A percentile compares a stretch with the other conserved stretches of the same genome.
phyloP scores from a whole-genome alignment of 1,140 invertebrate species.

The Drepana arcuata region DNA sequence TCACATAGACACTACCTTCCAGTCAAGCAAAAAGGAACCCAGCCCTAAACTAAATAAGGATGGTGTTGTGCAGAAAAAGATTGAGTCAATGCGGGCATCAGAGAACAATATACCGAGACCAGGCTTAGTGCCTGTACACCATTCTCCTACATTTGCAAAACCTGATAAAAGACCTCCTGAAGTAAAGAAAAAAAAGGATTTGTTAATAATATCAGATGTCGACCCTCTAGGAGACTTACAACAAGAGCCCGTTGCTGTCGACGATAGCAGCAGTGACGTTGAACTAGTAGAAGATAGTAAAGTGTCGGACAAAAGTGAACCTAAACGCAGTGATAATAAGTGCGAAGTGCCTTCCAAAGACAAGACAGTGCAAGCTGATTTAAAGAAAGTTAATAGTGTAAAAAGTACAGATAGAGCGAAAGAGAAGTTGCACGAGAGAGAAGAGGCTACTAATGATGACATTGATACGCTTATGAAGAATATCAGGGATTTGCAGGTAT shows the following conservation, averaged over 20 bases:
- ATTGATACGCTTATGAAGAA: conserved; percentile 39
- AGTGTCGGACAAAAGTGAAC: conserved; percentile 38
- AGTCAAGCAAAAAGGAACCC: conserved; percentile 24
- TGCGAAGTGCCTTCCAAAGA: conserved; percentile 60
- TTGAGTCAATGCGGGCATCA: conserved; percentile 43
- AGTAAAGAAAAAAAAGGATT: conserved; percentile 53
- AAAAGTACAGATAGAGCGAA: conserved; percentile 22
- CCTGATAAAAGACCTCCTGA: conserved; percentile 54
- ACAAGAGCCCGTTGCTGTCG: conserved; percentile 28
- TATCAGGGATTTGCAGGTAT: conserved; percentile 37
- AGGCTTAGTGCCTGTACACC: conserved; percentile 38
- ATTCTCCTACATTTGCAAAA: conserved; percentile 57
- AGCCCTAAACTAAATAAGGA: conserved; percentile 23
- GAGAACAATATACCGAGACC: conserved; percentile 56
- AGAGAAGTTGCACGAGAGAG: conserved; percentile 21
- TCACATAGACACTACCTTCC: conserved; percentile 42
- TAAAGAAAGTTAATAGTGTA: conserved; percentile 32
- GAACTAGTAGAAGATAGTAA: conserved; percentile 57
- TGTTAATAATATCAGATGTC: conserved; percentile 48
- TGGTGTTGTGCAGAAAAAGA: conserved; percentile 43
- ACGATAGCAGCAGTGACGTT: conserved; percentile 41
- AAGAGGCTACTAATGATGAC: conserved; percentile 37
- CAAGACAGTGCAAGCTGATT: too few species aligned
- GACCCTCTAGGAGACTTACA: conserved; percentile 41
- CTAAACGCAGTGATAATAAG: conserved; percentile 31